Percentiles rank a stretch among this genome's conserved stretches.
Conservation (phyloP, 2,113 vertebrate species). For the Lycocorax pyrrhopterus region DNA sequence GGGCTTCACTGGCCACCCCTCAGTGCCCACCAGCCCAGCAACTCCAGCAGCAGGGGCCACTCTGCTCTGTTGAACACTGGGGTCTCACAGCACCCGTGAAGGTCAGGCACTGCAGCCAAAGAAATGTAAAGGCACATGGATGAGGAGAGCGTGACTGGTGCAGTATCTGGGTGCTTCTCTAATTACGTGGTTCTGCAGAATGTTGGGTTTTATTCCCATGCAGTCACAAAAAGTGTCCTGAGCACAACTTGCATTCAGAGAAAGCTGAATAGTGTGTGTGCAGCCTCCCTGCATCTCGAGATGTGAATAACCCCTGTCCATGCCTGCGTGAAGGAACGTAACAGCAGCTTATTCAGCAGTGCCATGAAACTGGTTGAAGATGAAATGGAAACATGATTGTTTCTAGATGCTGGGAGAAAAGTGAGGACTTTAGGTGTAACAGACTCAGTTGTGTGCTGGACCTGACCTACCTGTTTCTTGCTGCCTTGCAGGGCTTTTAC, state of each 20-base stretch:
- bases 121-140: accelerated
- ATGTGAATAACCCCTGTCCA: neutral
- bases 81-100: neutral
- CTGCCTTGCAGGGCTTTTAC: constrained; percentile 83
- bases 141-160: neutral
- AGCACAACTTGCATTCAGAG: neutral
- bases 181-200: neutral
- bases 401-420: neutral
- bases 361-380: neutral
- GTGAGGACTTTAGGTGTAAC: neutral
- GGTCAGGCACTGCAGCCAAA: neutral
- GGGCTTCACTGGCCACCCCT: neutral
- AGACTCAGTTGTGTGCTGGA: neutral
- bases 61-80: neutral
- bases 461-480: neutral
- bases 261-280: neutral
- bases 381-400: neutral
- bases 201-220: neutral
- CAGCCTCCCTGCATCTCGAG: neutral
- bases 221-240: neutral
- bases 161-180: neutral
- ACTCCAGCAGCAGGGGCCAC: neutral
- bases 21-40: neutral
- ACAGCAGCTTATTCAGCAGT: neutral
- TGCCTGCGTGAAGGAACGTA: neutral